Conservation (phyloP, 2,888 invertebrate genomes). For the Dicyrtoma fusca region DNA sequence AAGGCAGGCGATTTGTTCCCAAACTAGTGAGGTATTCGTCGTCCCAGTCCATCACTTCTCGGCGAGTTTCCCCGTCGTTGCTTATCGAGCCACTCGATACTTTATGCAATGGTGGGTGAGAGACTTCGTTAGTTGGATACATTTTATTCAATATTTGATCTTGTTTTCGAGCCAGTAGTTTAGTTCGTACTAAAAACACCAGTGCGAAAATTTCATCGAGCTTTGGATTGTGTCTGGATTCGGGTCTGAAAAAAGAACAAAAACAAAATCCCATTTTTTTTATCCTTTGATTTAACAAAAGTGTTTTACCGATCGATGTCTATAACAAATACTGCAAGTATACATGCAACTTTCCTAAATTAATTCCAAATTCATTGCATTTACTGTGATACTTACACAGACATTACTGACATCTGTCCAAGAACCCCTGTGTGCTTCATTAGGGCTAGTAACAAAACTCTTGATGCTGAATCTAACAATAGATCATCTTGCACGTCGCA, state of each 20-base stretch:
- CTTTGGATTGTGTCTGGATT: conserved; percentile 53
- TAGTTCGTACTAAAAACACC: conserved; percentile 56
- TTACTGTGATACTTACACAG: conserved; percentile 58
- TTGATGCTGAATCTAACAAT: conserved; percentile 62
- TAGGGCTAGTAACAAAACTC: conserved; percentile 63
- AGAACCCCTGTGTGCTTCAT: conserved; percentile 64
- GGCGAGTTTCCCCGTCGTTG: conserved; percentile 7
- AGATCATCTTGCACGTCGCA: conserved; percentile 61
- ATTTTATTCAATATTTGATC: conserved; percentile 36
- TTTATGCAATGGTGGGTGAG: not conserved
- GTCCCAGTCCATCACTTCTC: conserved; percentile 8
- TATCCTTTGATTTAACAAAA: too few species aligned
- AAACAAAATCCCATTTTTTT: not conserved
- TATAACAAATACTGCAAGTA: too few species aligned
- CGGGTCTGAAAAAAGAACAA: conserved; percentile 35
- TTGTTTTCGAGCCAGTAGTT: conserved; percentile 52
- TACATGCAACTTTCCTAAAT: not conserved
- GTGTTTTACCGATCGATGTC: too few species aligned
- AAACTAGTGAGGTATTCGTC: not conserved
- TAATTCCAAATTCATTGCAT: not conserved
- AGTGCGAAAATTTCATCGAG: conserved; percentile 56
- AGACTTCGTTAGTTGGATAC: conserved; percentile 27
- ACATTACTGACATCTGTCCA: conserved; percentile 59
- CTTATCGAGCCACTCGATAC: conserved; percentile 6
- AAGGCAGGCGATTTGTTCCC: conserved; percentile 11